Evolutionary conservation across 2,888 invertebrate species (phyloP).

Genomic region (Clunio marinus): DNA sequence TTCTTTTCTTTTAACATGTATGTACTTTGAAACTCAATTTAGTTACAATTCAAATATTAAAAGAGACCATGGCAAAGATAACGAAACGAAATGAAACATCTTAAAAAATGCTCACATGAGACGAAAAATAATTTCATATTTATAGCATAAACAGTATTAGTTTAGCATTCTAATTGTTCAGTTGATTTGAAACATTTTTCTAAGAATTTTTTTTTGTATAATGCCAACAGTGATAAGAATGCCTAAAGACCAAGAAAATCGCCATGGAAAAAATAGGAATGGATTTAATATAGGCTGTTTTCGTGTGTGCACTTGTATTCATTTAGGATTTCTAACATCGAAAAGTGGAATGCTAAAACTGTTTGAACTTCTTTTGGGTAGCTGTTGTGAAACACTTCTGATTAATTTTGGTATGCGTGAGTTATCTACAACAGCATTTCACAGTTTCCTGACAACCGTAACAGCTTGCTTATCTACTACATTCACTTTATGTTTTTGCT

Average conservation of each 20-base stretch:
- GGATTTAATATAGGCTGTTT: conserved; percentile 71
- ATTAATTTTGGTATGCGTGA: conserved; percentile 73
- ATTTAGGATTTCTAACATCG: conserved; percentile 69
- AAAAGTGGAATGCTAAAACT: conserved; percentile 71
- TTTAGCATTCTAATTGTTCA: not conserved
- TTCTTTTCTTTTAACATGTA: not conserved
- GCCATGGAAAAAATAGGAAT: conserved; percentile 43
- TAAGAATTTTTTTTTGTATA: not conserved
- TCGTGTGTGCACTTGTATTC: conserved; percentile 72
- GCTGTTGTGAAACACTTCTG: conserved; percentile 75
- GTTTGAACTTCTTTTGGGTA: conserved; percentile 69
- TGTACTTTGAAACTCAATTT: no score
- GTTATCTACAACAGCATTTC: conserved; percentile 71
- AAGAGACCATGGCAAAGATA: conserved; percentile 19
- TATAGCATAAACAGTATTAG: conserved; percentile 4
- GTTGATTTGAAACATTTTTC: not conserved
- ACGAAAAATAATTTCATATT: not conserved
- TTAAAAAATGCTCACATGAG: conserved; percentile 13
- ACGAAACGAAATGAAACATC: not conserved
- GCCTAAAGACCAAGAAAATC: conserved; percentile 29
- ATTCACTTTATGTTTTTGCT: conserved; percentile 67
- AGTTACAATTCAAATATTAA: no score
- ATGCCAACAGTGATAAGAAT: conserved; percentile 39
- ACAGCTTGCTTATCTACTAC: conserved; percentile 78
- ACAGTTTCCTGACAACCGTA: conserved; percentile 74